A percentile compares a stretch with the other conserved stretches of the same genome.
These are phyloP conservation scores for Anagyrus pseudococci DNA, from an alignment of 2,888 invertebrate genomes.

Conservation along the genomic window DNA sequence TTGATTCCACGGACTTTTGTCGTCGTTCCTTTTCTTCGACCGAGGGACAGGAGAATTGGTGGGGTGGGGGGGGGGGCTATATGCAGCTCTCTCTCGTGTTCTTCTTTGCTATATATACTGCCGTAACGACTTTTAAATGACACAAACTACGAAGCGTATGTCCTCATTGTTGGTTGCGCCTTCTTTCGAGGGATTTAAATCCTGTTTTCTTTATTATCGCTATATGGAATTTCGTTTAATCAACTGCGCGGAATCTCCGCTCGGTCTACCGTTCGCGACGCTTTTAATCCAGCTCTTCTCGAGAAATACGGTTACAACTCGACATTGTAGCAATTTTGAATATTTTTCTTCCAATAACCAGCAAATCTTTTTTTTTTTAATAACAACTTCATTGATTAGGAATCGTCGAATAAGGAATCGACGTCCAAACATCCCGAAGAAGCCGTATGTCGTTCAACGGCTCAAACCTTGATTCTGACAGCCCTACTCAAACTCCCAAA, in stretches of 20 bases:
- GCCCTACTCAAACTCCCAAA: too few species aligned
- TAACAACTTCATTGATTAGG: too few species aligned
- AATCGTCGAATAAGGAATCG: too few species aligned
- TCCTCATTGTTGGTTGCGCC: neutral
- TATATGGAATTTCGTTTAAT: conserved; percentile 5
- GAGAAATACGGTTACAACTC: too few species aligned
- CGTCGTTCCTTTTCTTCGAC: conserved; percentile 5
- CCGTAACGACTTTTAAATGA: conserved; percentile 42
- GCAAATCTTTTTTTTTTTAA: too few species aligned
- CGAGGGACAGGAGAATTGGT: conserved; percentile 6
- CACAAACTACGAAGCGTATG: conserved; percentile 7
- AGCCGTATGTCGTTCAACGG: too few species aligned
- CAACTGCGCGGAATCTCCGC: conserved; percentile 6
- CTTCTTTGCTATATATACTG: conserved; percentile 7
- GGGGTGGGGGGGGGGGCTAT: neutral
- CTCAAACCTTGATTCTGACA: too few species aligned
- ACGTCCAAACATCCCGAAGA: too few species aligned
- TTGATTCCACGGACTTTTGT: conserved; percentile 32
- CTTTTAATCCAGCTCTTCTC: too few species aligned
- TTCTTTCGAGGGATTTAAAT: conserved; percentile 29
- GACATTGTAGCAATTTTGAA: too few species aligned
- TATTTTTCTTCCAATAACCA: too few species aligned
- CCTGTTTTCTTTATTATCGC: conserved; percentile 5
- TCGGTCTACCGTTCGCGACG: too few species aligned
- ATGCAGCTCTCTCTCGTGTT: neutral